phyloP scores from a whole-genome alignment of 2,113 vertebrate genomes.

The Anguilla rostrata region DNA sequence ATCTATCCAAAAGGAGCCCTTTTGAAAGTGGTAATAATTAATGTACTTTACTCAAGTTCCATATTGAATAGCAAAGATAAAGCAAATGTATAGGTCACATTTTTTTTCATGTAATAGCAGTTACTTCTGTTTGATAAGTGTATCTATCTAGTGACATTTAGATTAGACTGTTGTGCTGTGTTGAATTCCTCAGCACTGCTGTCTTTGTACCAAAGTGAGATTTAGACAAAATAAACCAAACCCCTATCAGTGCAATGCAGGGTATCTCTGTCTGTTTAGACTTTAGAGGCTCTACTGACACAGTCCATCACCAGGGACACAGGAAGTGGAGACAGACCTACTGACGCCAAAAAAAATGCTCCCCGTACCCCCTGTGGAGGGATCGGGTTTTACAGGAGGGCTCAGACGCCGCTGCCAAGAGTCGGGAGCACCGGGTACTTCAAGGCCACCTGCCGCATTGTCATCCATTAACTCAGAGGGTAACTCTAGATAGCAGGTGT shows the following conservation, averaged over 20 bases:
- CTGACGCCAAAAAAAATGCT: slow-evolving; percentile 26
- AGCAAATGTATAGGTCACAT: not conserved
- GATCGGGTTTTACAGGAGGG: slow-evolving; percentile 38
- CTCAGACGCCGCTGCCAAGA: not conserved
- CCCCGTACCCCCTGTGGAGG: slow-evolving; percentile 20
- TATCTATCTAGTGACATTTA: not conserved
- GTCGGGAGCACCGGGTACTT: slow-evolving; percentile 29
- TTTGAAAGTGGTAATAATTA: not conserved
- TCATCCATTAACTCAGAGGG: slow-evolving; percentile 31
- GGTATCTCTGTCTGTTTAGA: not conserved
- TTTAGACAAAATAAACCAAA: not conserved
- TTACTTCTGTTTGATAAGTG: not conserved
- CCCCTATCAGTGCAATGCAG: not conserved
- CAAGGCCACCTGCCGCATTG: slow-evolving; percentile 38
- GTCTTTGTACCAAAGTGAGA: not conserved
- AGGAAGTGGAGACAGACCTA: not conserved
- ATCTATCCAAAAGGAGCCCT: not conserved
- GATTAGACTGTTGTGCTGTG: not conserved
- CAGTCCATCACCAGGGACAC: not conserved
- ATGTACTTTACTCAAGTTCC: not conserved
- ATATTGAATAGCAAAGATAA: not conserved
- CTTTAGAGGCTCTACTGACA: not conserved
- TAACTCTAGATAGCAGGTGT: slow-evolving; percentile 16
- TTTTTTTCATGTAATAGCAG: not conserved
- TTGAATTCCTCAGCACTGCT: not conserved